Evolutionary conservation across 1,140 invertebrate genomes (phyloP).

Genomic region (Drosophila seguyi): DNA sequence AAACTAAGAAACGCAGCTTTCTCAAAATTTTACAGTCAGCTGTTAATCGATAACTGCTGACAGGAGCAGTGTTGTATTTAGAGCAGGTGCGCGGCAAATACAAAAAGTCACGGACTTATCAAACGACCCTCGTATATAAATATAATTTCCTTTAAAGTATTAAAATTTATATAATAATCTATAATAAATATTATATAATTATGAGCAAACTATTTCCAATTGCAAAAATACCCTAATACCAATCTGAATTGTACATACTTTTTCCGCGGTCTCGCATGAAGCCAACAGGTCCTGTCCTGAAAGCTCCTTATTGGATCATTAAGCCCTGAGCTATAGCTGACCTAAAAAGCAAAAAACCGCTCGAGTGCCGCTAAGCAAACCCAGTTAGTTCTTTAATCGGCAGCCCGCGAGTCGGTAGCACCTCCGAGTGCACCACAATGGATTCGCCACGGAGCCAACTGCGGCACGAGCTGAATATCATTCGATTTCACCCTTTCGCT

Average conservation of each 20-base stretch:
- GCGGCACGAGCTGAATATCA: conserved; percentile 43
- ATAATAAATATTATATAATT: too few relatives aligned
- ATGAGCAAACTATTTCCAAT: not conserved
- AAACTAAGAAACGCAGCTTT: too few relatives aligned
- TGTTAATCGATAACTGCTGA: too few relatives aligned
- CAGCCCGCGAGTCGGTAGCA: conserved; percentile 23
- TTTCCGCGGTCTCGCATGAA: not conserved
- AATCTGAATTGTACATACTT: not conserved
- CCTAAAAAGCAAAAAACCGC: conserved; percentile 26
- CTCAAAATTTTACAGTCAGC: too few relatives aligned
- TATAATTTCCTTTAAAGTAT: too few relatives aligned
- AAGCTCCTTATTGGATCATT: conserved; percentile 33
- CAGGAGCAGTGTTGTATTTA: too few relatives aligned
- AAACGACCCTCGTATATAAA: too few relatives aligned
- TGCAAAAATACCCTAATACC: not conserved
- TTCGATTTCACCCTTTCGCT: conserved; percentile 38
- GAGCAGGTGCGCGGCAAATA: too few relatives aligned
- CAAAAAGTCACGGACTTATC: too few relatives aligned
- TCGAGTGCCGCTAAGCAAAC: conserved; percentile 22
- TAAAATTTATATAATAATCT: too few relatives aligned
- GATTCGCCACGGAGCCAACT: conserved; percentile 35
- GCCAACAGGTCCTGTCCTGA: conserved; percentile 25
- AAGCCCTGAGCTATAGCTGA: conserved; percentile 20
- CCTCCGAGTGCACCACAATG: conserved; percentile 44
- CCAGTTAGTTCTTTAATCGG: conserved; percentile 30